These are phyloP conservation scores for Drosophila nigromelanica DNA, from an alignment of 1,140 invertebrate genomes.

Conservation along the genomic window DNA sequence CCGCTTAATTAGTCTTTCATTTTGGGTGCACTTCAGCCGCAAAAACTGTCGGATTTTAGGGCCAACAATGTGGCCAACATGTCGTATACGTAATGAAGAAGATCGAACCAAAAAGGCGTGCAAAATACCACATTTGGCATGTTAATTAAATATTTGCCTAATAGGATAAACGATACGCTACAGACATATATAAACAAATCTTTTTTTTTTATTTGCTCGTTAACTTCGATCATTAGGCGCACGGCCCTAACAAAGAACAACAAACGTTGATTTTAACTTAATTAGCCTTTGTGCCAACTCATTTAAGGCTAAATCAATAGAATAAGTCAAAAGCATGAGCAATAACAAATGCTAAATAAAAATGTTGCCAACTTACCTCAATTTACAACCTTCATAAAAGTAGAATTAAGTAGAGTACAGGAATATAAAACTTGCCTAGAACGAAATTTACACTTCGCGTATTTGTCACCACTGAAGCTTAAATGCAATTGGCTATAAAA, in stretches of 20 bases:
- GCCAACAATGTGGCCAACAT: slow-evolving; percentile 40
- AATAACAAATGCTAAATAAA: neutral
- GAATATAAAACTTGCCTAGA: too few relatives aligned
- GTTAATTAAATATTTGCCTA: slow-evolving; percentile 78
- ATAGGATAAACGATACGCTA: slow-evolving; percentile 60
- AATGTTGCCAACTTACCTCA: slow-evolving; percentile 3
- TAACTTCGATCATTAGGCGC: slow-evolving; percentile 37
- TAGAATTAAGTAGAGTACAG: too few relatives aligned
- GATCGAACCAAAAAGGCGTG: slow-evolving; percentile 54
- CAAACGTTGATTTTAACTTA: neutral
- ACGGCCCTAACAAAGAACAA: neutral
- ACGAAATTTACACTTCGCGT: neutral
- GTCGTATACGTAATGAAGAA: slow-evolving; percentile 74
- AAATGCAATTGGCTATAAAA: neutral
- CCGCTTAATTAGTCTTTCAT: slow-evolving; percentile 80
- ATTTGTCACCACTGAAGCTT: neutral
- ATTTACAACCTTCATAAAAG: too few relatives aligned
- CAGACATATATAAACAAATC: too few relatives aligned
- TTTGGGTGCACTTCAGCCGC: slow-evolving; percentile 66
- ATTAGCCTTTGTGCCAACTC: neutral
- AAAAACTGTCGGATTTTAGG: slow-evolving; percentile 72
- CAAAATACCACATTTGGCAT: slow-evolving; percentile 49
- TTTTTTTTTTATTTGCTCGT: slow-evolving; percentile 37
- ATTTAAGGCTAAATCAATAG: neutral
- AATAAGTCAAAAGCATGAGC: neutral